phyloP scores from a whole-genome alignment of 2,113 vertebrate genomes.

The Anhinga anhinga region DNA sequence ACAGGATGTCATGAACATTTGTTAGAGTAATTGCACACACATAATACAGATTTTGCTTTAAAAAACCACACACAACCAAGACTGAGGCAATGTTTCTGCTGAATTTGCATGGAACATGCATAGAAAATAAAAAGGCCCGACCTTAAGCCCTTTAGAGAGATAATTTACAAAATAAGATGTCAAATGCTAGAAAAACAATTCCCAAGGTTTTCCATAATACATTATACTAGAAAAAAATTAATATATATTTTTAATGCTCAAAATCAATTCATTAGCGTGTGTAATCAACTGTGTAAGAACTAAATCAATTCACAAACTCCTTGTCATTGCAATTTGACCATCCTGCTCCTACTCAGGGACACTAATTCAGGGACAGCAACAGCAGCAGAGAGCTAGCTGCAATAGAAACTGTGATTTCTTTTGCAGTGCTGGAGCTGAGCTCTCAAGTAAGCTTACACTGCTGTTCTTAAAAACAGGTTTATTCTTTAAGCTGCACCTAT shows the following conservation, averaged over 20 bases:
- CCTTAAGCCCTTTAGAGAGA: neutral
- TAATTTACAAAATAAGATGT: constrained; percentile 31
- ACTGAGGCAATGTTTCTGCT: neutral
- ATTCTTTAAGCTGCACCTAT: neutral
- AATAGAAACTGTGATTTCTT: neutral
- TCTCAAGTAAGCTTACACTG: neutral
- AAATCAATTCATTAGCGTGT: constrained; percentile 23
- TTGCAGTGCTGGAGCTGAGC: neutral
- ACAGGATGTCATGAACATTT: neutral
- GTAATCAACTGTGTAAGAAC: constrained; percentile 32
- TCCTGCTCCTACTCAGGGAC: neutral
- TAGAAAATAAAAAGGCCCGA: neutral
- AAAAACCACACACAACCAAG: neutral
- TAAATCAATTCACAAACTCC: constrained; percentile 27
- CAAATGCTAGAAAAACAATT: constrained; percentile 13
- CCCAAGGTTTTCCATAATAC: neutral
- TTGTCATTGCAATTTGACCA: constrained; percentile 1
- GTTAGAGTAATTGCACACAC: neutral
- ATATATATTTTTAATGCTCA: constrained; percentile 18
- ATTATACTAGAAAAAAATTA: constrained; percentile 3
- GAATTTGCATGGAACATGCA: neutral
- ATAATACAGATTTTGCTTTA: neutral
- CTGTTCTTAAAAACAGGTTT: neutral
- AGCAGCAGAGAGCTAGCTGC: neutral
- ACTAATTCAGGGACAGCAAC: neutral